These are phyloP conservation scores for Erpornis zantholeuca DNA, from an alignment of 2,113 vertebrate species.

Conservation along the genomic window DNA sequence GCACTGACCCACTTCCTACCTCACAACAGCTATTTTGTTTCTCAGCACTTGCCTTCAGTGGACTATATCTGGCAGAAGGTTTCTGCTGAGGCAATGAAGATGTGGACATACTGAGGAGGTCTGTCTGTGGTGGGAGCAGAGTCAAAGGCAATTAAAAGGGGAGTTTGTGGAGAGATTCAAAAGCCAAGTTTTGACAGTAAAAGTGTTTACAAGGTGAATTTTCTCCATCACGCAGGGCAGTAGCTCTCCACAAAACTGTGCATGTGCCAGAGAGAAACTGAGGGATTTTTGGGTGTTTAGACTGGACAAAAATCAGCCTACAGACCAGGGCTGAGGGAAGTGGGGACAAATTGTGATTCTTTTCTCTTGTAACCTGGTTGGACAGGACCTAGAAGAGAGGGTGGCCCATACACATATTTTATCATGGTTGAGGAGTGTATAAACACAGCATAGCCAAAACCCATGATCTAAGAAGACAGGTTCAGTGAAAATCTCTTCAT, in stretches of 20 bases:
- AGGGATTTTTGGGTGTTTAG: background rate
- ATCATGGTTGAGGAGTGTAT: background rate
- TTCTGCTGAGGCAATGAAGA: background rate
- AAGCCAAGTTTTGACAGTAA: background rate
- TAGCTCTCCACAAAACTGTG: background rate
- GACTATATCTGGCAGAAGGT: background rate
- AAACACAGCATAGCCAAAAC: background rate
- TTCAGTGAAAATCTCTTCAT: slow-evolving; percentile 5
- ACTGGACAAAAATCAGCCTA: background rate
- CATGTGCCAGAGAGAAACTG: background rate
- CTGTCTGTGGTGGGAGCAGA: background rate
- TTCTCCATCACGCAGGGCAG: background rate
- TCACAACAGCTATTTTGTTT: background rate
- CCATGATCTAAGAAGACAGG: background rate
- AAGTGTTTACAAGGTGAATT: background rate
- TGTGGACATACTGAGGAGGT: background rate
- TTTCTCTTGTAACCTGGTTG: background rate
- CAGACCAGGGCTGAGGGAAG: fast-evolving
- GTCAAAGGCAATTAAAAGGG: background rate
- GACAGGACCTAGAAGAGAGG: background rate
- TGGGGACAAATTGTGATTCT: background rate
- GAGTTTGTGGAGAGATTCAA: background rate
- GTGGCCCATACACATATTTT: background rate
- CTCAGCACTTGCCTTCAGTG: background rate
- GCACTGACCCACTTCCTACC: background rate